Conservation (phyloP, 35 echinoderm and acorn worm species). For the Lytechinus pictus region DNA sequence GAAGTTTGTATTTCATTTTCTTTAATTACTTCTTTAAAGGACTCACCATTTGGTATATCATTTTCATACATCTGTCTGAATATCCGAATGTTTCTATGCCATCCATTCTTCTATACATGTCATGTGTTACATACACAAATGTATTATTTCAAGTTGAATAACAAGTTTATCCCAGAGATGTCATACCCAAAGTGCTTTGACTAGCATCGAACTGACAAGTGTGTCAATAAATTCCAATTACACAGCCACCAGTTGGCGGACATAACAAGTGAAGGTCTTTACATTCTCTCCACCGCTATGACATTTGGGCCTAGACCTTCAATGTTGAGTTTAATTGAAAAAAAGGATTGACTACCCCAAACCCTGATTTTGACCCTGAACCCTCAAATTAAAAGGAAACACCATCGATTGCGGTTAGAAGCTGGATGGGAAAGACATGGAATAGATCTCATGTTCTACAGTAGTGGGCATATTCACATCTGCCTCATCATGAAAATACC, state of each 20-base stretch:
- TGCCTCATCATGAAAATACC: too few relatives aligned
- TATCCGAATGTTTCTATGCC: neutral
- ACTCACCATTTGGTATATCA: too few relatives aligned
- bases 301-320: neutral
- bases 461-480: neutral
- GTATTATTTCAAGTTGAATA: neutral
- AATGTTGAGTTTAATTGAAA: neutral
- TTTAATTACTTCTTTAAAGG: too few relatives aligned
- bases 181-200: neutral
- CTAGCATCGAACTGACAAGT: neutral
- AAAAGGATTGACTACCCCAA: neutral
- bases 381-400: constrained; percentile 1
- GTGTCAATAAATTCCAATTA: neutral
- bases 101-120: neutral
- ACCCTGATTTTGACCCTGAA: neutral
- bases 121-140: neutral
- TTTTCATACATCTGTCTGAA: too few relatives aligned
- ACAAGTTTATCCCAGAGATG: neutral
- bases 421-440: neutral
- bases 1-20: too few relatives aligned
- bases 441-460: neutral
- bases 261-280: neutral
- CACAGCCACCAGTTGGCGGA: neutral
- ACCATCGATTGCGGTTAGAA: neutral
- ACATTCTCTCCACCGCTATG: neutral